Evolutionary conservation across 2,888 invertebrate species (phyloP), one percentile per base, ranked within the genome.

Genomic region (Trichogramma dendrolimi): DNA sequence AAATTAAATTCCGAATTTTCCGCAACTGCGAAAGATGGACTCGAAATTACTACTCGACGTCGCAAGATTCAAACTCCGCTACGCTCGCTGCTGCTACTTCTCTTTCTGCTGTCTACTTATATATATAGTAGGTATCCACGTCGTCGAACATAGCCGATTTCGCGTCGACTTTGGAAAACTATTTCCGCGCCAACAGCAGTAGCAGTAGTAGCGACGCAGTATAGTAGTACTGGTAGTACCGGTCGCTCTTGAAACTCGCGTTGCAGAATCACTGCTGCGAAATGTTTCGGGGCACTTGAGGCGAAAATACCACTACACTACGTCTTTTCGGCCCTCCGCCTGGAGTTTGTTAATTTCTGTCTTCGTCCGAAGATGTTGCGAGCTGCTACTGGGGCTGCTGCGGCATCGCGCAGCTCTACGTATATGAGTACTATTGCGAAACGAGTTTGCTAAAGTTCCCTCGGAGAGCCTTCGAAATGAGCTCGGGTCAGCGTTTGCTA

Each of bases 1-100:
- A 60, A 65, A 65, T 65, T 60, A 65, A 65, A 65, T 65, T 62
- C 60, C 55, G 57, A 55, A 62, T 60, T 64, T 61, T 51, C 50
- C 50, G 47, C 40, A 14, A n/a, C 39, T 11, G n/a, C 42, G 11
- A 38, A 38, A 43, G 49, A 10, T 7, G 10, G 38, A 11, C 44
- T 8, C 11, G 49, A 63, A 64, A 64, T 64, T 55, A 55, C 55
- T 47, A 8, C 53, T 6, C 6, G 5, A 48, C 11, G 11, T 11
- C 27, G 27, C 27, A 27, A 27, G 27, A 27, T 27, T 27, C 27
- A 27, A 27, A 27, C 27, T 27, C 27, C 3, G 27, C 27, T 27
- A 27, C 27, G 27, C 27, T 27, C 27, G 27, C 27, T 27, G 27
- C 27, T 27, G 27, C 27, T 27, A 27, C 27, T 27, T 27, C 27